phyloP scores from a whole-genome alignment of 1,140 invertebrate species.

The Adoxophyes honmai region DNA sequence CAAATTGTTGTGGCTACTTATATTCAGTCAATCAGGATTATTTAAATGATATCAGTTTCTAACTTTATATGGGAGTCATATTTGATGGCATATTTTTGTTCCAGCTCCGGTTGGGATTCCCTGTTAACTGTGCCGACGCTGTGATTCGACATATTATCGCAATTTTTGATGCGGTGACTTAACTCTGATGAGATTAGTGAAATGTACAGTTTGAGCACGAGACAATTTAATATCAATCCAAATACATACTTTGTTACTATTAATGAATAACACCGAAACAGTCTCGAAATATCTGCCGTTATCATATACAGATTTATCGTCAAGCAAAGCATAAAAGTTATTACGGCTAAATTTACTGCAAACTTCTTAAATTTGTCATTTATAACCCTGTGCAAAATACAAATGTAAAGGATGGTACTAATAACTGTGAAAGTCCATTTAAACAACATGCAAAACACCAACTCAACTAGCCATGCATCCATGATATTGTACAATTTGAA shows the following conservation, averaged over 20 bases:
- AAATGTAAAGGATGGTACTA: slow-evolving; percentile 45
- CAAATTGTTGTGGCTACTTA: no score
- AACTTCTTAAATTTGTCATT: slow-evolving; percentile 55
- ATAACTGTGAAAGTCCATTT: slow-evolving; percentile 57
- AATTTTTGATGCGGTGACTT: slow-evolving; percentile 29
- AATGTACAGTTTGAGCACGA: slow-evolving; percentile 48
- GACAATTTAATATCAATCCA: slow-evolving; percentile 48
- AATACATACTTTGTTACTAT: slow-evolving; percentile 45
- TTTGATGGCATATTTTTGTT: neutral
- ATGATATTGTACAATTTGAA: slow-evolving; percentile 29
- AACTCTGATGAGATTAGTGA: slow-evolving; percentile 41
- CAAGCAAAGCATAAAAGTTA: slow-evolving; percentile 58
- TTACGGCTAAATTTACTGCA: slow-evolving; percentile 49
- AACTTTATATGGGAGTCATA: neutral
- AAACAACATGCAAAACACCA: slow-evolving; percentile 46
- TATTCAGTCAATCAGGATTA: no score
- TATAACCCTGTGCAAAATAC: slow-evolving; percentile 46
- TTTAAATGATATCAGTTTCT: neutral
- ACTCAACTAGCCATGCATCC: slow-evolving; percentile 34
- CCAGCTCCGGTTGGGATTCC: neutral
- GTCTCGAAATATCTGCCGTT: slow-evolving; percentile 51
- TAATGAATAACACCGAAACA: slow-evolving; percentile 39
- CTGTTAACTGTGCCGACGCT: slow-evolving; percentile 27
- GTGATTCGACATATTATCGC: slow-evolving; percentile 28
- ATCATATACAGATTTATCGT: slow-evolving; percentile 59